Evolutionary conservation across 2,888 invertebrate species (phyloP), one percentile per base, ranked within the genome.

Genomic region (Phalera bucephala): DNA sequence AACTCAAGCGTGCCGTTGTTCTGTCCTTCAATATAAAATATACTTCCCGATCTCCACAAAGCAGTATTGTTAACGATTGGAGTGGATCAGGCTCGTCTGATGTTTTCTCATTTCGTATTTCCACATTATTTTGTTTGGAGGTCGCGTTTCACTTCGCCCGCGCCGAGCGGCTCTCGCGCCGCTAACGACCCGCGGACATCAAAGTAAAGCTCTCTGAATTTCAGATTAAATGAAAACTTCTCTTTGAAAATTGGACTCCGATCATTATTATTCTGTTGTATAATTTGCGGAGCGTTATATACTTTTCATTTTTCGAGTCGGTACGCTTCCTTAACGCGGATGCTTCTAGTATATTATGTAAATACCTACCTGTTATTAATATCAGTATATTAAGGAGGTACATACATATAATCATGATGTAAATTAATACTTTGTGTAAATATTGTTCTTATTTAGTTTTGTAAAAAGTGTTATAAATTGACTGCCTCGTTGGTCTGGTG

Each of bases 81-180:
- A 75, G 79, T 64, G 73, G 73, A 66, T 67, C 68, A 36, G 37
- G 52, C 53, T 57, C 67, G 32, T 65, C 49, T 68, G 74, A 70
- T 72, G 72, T 80, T 75, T 75, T 74, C 79, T 70, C 72, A 80
- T 80, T 80, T 75, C 64, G 59, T 61, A 80, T 86, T 85, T 84
- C 75, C 86, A 82, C 76, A 84, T 84, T 84, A 85, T 76, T 83
- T 72, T 72, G 78, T 80, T 72, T 64, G 22, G 46, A 36, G 38
- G 30, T 34, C 31, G 39, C 44, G 29, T 42, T 30, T 44, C 42
- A 45, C 40, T 55, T 40, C 55, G 17, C 17, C 53, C 52, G 50
- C 55, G 35, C 19, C 31, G n/a, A 11, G 10, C 36, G n/a, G 33
- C 57, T 41, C 45, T 20, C 37, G 40, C 38, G 53, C 52, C 39